These are phyloP conservation scores for Eulemur rufifrons DNA, from an alignment of 2,113 vertebrate genomes.

Conservation along the genomic window DNA sequence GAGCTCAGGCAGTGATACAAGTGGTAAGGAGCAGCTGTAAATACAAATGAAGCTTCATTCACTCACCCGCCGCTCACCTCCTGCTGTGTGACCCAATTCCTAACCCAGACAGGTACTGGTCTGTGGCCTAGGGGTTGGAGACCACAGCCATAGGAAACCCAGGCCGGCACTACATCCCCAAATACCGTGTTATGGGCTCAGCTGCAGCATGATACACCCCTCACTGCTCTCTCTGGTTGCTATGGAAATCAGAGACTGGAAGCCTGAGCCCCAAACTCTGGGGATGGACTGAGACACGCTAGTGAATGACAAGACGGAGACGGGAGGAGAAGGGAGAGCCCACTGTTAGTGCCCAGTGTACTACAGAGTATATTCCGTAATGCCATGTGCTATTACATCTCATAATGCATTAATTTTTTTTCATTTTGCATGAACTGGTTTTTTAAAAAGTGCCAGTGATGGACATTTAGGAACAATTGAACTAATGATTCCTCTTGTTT, in stretches of 20 bases:
- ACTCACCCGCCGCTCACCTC: too few relatives aligned
- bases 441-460: background rate
- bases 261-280: background rate
- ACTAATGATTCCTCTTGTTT: background rate
- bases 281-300: background rate
- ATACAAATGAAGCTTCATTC: too few relatives aligned
- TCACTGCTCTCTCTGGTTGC: background rate
- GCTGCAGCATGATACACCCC: background rate
- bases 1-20: too few relatives aligned
- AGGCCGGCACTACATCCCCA: background rate
- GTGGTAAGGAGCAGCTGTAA: too few relatives aligned
- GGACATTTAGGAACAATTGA: background rate
- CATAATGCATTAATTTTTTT: background rate
- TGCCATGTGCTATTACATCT: background rate
- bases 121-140: too few relatives aligned
- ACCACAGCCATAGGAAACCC: background rate
- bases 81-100: too few relatives aligned
- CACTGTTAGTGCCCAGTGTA: background rate
- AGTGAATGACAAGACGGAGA: background rate
- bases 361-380: background rate
- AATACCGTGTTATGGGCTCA: rapidly evolving
- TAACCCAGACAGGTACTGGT: too few relatives aligned
- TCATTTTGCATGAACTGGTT: background rate
- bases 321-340: background rate
- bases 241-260: background rate